phyloP scores from a whole-genome alignment of 2,888 invertebrate genomes.

The Gymnoscelis rufifasciata region DNA sequence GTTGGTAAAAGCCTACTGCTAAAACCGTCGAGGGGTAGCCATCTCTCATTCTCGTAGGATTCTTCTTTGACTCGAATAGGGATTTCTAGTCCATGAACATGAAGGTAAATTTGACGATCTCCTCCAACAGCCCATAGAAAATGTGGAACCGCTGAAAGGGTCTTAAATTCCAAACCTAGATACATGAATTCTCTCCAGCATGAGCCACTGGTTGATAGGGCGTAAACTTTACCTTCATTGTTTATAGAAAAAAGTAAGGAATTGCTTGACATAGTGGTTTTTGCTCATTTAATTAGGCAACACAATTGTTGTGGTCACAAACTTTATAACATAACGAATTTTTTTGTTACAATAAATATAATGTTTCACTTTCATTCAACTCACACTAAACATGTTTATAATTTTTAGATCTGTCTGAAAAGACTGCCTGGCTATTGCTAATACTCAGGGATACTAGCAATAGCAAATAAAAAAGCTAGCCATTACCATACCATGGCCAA shows the following conservation, averaged over 20 bases:
- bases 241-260: conserved; percentile 90
- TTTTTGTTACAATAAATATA: too few relatives aligned
- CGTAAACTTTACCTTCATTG: conserved; percentile 92
- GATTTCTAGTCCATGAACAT: conserved; percentile 92
- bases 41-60: conserved; percentile 95
- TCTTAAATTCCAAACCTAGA: conserved; percentile 92
- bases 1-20: conserved; percentile 90
- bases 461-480: too few relatives aligned
- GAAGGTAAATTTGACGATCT: conserved; percentile 94
- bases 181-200: conserved; percentile 93
- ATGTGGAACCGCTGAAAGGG: conserved; percentile 89
- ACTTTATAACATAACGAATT: too few relatives aligned
- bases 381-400: too few relatives aligned
- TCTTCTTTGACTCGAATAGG: conserved; percentile 94
- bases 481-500: too few relatives aligned
- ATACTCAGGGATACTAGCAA: too few relatives aligned
- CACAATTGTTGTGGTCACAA: background rate
- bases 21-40: conserved; percentile 94
- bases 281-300: background rate
- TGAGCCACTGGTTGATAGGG: conserved; percentile 87
- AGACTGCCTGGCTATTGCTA: too few relatives aligned
- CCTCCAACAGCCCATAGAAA: conserved; percentile 96
- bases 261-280: conserved; percentile 77
- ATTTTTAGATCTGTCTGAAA: too few relatives aligned
- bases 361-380: too few relatives aligned